Base-by-base conservation (phyloP, 2,797 vertebrate genomes). In the Varecia variegata region DNA sequence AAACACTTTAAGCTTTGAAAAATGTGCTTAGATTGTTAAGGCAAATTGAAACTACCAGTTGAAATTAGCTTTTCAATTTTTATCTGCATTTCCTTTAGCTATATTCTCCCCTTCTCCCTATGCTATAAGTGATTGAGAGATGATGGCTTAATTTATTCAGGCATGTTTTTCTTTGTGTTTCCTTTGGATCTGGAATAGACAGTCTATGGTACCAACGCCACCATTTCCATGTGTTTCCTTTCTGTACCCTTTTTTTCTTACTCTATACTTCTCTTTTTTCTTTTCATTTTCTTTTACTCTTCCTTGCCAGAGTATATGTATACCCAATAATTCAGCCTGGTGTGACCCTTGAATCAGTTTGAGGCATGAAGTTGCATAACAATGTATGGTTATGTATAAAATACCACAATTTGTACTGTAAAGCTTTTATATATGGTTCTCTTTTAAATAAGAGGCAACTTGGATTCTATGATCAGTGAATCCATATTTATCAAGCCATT, bases 1-100 rank as follows among this genome's bases (percentile, higher is more conserved):
- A 90, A 97, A 93, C 79, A 90, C 56, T 84, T 95, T 73, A 96
- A 94, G 50, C 90, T 93, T 18, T 94, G 76, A 93, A 89, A 97
- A 95, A 94, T 76, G 70, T 83, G 32, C 77, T 88, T 92, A 80
- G 84, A 65, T 89, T 92, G 35, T 80, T 86, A 89, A 82, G 93
- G 47, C 32, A 74, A 95, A 96, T 84, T 79, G 43, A 92, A 97
- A 76, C 68, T 50, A 90, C 67, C 18, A 56, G 27, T 8, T 74
- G 62, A 70, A 93, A 76, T 73, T 67, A 40, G 43, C 79, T 86
- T 86, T 93, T 81, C 50, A 32, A 45, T 76, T 86, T 96, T 84
- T 45, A 91, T 47, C 45, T 94, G 68, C 30, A 81, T 93, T 92
- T 80, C n/a, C 86, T 95, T 95, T 21, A 35, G 10, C 23, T 60